These are phyloP conservation scores for Tetranychus urticae DNA, from an alignment of 1,140 invertebrate species.

Conservation along the genomic window DNA sequence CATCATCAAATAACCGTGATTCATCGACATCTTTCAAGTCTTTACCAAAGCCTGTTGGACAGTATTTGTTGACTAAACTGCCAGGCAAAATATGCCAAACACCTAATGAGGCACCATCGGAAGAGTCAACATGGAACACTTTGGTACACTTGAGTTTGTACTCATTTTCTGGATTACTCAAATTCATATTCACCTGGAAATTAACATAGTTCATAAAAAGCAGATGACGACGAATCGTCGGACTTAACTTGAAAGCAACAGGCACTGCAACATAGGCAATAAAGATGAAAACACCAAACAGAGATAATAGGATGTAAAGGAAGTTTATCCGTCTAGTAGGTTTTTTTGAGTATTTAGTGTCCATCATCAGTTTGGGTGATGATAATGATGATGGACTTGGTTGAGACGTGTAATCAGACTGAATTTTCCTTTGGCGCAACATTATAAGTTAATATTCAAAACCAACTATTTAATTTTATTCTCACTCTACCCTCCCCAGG, in stretches of 20 bases:
- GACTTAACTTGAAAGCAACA: not conserved
- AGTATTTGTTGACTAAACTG: not conserved
- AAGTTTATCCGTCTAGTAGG: too few relatives aligned
- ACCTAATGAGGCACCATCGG: slow-evolving; percentile 1
- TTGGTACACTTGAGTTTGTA: slow-evolving; percentile 9
- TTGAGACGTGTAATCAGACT: not conserved
- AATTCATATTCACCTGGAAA: slow-evolving; percentile 3
- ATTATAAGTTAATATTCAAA: not conserved
- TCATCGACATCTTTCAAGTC: not conserved
- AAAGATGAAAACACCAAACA: too few relatives aligned
- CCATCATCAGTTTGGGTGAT: not conserved
- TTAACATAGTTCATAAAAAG: slow-evolving; percentile 12
- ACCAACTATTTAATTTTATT: too few relatives aligned
- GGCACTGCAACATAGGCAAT: not conserved
- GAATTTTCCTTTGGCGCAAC: not conserved
- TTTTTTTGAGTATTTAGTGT: too few relatives aligned
- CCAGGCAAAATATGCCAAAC: slow-evolving; percentile 5
- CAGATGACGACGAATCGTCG: not conserved
- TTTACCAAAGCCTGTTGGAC: not conserved
- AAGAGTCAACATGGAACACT: not conserved
- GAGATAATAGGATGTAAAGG: too few relatives aligned
- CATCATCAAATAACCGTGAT: slow-evolving; percentile 9
- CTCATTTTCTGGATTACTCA: slow-evolving; percentile 7
- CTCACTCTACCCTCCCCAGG: too few relatives aligned
- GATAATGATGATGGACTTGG: not conserved